phyloP scores from a whole-genome alignment of 2,888 invertebrate genomes.

The Eledona agricola region DNA sequence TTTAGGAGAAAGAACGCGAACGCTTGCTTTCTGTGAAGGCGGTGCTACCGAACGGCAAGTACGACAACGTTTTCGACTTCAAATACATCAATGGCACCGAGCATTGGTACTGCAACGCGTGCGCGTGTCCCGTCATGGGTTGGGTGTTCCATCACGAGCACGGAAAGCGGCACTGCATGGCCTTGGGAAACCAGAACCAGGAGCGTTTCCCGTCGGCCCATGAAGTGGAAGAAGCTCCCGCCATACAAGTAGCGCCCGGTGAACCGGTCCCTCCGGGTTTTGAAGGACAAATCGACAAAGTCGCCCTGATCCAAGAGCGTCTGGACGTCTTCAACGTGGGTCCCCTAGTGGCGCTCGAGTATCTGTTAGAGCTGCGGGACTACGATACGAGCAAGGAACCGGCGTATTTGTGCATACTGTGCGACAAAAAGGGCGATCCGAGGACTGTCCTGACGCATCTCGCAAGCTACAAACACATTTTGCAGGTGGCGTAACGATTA shows the following conservation, averaged over 20 bases:
- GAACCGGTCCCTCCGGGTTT: constrained; percentile 78
- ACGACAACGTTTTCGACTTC: constrained; percentile 58
- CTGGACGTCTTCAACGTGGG: constrained; percentile 67
- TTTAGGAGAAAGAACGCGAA: constrained; percentile 57
- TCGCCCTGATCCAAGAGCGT: constrained; percentile 58
- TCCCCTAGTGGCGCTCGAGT: constrained; percentile 77
- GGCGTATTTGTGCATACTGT: constrained; percentile 79
- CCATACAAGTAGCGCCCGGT: constrained; percentile 66
- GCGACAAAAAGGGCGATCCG: constrained; percentile 81
- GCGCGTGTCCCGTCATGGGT: constrained; percentile 61
- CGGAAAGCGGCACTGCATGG: constrained; percentile 58
- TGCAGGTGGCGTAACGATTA: constrained; percentile 53
- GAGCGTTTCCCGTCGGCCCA: constrained; percentile 1
- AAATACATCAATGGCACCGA: constrained; percentile 55
- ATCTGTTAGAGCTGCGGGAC: constrained; percentile 76
- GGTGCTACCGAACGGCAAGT: constrained; percentile 54
- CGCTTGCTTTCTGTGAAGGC: constrained; percentile 56
- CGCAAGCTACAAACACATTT: constrained; percentile 76
- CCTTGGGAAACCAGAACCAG: constrained; percentile 28
- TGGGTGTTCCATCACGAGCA: constrained; percentile 59
- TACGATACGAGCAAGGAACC: constrained; percentile 74
- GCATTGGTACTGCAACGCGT: constrained; percentile 60
- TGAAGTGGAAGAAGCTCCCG: constrained; percentile 35
- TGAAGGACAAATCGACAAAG: constrained; percentile 68
- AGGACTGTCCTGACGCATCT: constrained; percentile 82